These are phyloP conservation scores for Esperia sulphurella DNA, from an alignment of 2,888 invertebrate species.

Conservation along the genomic window DNA sequence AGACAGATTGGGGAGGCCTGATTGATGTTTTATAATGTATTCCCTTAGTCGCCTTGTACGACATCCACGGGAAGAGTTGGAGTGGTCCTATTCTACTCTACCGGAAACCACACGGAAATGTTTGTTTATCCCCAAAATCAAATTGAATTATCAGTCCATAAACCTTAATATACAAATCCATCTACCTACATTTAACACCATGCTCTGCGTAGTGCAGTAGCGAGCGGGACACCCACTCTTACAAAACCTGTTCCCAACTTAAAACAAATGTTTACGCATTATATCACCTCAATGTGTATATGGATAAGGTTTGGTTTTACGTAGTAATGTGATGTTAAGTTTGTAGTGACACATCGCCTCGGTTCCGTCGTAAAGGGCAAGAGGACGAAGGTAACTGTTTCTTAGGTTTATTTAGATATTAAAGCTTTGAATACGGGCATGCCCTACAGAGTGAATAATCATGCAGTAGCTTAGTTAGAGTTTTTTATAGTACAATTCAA, in stretches of 20 bases:
- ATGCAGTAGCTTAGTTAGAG: too few species aligned
- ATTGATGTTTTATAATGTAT: too few species aligned
- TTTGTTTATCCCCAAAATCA: background rate
- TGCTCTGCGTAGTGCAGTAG: conserved; percentile 50
- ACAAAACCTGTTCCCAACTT: conserved; percentile 40
- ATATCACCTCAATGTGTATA: conserved; percentile 7
- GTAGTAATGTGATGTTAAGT: conserved; percentile 4
- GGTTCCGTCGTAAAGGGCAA: conserved; percentile 43
- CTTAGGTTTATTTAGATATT: conserved; percentile 36
- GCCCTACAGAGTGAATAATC: too few species aligned
- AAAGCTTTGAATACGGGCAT: background rate
- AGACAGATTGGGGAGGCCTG: too few species aligned
- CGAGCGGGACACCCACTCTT: conserved; percentile 45
- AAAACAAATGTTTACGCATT: conserved; percentile 16
- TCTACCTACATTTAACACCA: conserved; percentile 13
- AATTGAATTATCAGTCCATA: background rate
- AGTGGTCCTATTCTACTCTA: too few species aligned
- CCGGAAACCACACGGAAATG: background rate
- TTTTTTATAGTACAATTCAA: too few species aligned
- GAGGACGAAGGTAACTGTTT: conserved; percentile 48
- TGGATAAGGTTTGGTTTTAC: conserved; percentile 17
- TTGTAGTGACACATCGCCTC: conserved; percentile 16
- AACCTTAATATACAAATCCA: background rate
- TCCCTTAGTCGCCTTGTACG: too few species aligned
- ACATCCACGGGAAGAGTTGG: too few species aligned